These are phyloP conservation scores for Anas flavirostris DNA, from an alignment of 2,797 vertebrate genomes.

Conservation along the genomic window DNA sequence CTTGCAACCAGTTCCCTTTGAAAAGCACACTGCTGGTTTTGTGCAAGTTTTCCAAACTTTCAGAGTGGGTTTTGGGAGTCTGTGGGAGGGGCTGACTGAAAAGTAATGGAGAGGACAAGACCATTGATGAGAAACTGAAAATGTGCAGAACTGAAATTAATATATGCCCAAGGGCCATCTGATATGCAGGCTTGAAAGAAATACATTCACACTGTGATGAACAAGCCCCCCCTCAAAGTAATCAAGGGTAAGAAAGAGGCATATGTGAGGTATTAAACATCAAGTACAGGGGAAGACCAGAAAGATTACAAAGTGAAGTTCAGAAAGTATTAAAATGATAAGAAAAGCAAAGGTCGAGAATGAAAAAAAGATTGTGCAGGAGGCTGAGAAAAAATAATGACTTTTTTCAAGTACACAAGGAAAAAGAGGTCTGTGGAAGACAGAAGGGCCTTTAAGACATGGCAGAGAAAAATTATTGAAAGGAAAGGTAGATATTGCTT, in stretches of 20 bases:
- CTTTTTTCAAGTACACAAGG: constrained; percentile 27
- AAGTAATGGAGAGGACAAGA: constrained; percentile 32
- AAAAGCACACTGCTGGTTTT: neutral
- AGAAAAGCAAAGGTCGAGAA: constrained; percentile 64
- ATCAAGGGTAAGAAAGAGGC: constrained; percentile 68
- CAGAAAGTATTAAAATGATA: constrained; percentile 66
- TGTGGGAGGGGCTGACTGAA: neutral
- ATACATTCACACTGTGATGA: constrained; percentile 38
- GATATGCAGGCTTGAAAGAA: constrained; percentile 54
- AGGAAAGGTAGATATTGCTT: constrained; percentile 31
- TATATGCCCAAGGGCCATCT: constrained; percentile 69
- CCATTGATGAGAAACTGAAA: constrained; percentile 53
- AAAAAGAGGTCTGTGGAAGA: constrained; percentile 49
- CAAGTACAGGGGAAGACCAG: constrained; percentile 35
- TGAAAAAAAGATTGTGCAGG: constrained; percentile 42
- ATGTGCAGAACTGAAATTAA: constrained; percentile 69
- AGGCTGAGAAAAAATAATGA: constrained; percentile 66
- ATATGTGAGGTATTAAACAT: constrained; percentile 54
- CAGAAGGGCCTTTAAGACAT: constrained; percentile 42
- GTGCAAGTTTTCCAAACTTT: constrained; percentile 22
- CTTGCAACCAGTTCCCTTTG: neutral
- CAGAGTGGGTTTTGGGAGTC: neutral
- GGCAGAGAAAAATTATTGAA: constrained; percentile 59
- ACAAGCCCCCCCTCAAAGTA: constrained; percentile 30
- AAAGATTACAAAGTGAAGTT: constrained; percentile 70